Evolutionary conservation across 2,797 vertebrate genomes (phyloP).

Genomic region (Chromis chromis): DNA sequence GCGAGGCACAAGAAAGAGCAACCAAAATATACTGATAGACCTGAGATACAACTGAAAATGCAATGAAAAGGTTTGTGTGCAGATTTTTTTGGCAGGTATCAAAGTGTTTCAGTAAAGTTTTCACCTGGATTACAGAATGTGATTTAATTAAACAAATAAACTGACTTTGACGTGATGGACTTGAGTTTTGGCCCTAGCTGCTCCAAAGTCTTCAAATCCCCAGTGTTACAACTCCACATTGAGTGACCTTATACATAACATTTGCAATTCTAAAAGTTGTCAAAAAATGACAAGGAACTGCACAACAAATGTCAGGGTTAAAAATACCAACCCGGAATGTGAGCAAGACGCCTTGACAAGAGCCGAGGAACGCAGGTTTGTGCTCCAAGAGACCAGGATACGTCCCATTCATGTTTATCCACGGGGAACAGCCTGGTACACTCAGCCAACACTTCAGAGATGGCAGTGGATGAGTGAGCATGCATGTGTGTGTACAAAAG

Average conservation of each 20-base stretch:
- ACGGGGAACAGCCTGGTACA: conserved; percentile 35
- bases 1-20: background rate
- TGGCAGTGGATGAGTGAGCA: conserved; percentile 13
- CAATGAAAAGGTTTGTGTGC: background rate
- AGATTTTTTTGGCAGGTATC: background rate
- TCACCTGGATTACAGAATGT: background rate
- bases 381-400: conserved; percentile 28
- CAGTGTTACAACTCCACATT: background rate
- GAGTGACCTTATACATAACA: conserved; percentile 3
- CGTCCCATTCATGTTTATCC: conserved; percentile 45
- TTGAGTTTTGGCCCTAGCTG: background rate
- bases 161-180: background rate
- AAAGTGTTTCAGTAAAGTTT: background rate
- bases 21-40: background rate
- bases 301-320: conserved; percentile 14
- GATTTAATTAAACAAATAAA: background rate
- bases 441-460: conserved; percentile 38
- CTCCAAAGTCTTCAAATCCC: background rate
- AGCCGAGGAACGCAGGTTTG: conserved; percentile 35
- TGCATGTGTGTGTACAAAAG: conserved; percentile 15
- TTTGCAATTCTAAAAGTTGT: conserved; percentile 47
- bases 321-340: conserved; percentile 35
- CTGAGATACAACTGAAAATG: conserved; percentile 10
- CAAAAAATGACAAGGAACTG: conserved; percentile 19
- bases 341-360: conserved; percentile 38